Evolutionary conservation across 2,888 invertebrate species (phyloP), one percentile per base, ranked within the genome.

Genomic region (Calliopum simillimum): DNA sequence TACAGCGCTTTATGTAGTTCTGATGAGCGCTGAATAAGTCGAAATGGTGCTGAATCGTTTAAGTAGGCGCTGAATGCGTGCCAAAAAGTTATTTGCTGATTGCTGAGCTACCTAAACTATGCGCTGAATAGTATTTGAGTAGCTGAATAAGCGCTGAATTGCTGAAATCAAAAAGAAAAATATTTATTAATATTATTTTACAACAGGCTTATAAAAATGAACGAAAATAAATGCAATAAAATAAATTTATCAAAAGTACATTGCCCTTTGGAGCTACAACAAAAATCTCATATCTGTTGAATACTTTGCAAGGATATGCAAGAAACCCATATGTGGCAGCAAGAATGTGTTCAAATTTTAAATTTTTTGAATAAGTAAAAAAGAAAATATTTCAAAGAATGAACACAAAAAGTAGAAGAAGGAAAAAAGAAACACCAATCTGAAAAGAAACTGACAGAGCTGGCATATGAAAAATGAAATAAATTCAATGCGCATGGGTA

Each of bases 311-410:
- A 51, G 51, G 41, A 63, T 63, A 33, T 33, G 21, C 13, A 64
- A 53, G 64, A 53, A 64, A 41, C 33, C 16, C 25, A 51, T 53
- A 25, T 51, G n/a, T 4, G 4, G 64, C 19, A 53, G 51, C 41
- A 64, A 19, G 64, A 64, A 53, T 64, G 51, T 64, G 16, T 63
- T 64, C 12, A 25, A 41, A 33, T 77, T 58, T 55, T 75, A n/a
- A 73, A 79, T 76, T 80, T 79, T 79, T 80, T 80, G 80, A 79
- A 79, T 33, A 33, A 33, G 33, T 8, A 8, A 33, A 33, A 33
- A 33, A 33, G n/a, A 33, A 33, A 33, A 47, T 11, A 64, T 41
- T 64, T 49, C 16, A 63, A 33, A 19, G 56, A 25, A 49, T 19
- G 12, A 6, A 21, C 41, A 47, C 14, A 16, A 55, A 21, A 65